phyloP scores from a whole-genome alignment of 2,797 vertebrate genomes.

The Lagodon rhomboides region DNA sequence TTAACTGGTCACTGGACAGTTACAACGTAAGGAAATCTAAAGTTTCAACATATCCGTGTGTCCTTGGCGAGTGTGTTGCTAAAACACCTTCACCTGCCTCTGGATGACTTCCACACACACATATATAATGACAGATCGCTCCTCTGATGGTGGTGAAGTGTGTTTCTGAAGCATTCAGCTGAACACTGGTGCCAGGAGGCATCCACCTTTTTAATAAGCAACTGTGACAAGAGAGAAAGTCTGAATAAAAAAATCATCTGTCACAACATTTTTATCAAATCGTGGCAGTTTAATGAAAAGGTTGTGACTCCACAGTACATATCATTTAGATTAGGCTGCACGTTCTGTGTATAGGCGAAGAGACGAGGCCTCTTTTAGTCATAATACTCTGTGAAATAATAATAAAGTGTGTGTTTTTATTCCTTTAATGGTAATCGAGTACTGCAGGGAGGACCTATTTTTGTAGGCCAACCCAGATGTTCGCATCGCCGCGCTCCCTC shows the following conservation, averaged over 20 bases:
- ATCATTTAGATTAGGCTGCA: slow-evolving; percentile 2
- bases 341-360: neutral
- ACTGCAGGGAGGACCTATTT: no score
- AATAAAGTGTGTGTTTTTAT: no score
- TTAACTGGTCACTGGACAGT: neutral
- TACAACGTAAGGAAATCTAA: no score
- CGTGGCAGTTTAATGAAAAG: slow-evolving; percentile 8
- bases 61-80: neutral
- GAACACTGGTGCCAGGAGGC: slow-evolving; percentile 21
- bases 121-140: slow-evolving; percentile 21
- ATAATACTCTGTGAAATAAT: no score
- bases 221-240: slow-evolving; percentile 32
- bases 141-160: slow-evolving; percentile 10
- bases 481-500: no score
- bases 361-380: neutral
- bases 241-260: slow-evolving; percentile 22
- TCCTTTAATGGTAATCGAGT: no score
- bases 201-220: slow-evolving; percentile 33
- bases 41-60: slow-evolving; percentile 17
- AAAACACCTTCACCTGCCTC: slow-evolving; percentile 27
- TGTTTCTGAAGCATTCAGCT: slow-evolving; percentile 24
- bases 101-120: no score
- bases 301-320: neutral
- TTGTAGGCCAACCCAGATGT: no score
- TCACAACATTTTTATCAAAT: slow-evolving; percentile 17